phyloP scores from a whole-genome alignment of 2,888 invertebrate genomes.

The Adela reaumurella region DNA sequence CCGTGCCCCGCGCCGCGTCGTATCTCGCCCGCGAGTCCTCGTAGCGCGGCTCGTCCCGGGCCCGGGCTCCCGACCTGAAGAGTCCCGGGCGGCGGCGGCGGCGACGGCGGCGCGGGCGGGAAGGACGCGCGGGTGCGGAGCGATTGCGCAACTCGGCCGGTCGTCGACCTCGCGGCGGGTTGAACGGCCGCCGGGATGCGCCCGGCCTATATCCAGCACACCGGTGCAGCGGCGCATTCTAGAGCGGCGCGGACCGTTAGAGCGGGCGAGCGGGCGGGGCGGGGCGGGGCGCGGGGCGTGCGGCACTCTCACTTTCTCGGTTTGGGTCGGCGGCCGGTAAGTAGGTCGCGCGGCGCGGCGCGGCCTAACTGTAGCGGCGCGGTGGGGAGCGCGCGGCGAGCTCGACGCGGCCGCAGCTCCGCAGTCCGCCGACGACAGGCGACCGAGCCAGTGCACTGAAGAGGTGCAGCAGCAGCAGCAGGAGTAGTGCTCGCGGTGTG shows the following conservation, averaged over 20 bases:
- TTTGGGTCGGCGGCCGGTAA: slow-evolving; percentile 72
- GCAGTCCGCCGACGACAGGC: slow-evolving; percentile 57
- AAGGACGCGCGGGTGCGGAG: slow-evolving; percentile 7
- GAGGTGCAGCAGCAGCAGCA: neutral
- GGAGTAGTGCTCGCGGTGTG: neutral
- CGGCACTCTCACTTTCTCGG: slow-evolving; percentile 58
- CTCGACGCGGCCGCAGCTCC: slow-evolving; percentile 40
- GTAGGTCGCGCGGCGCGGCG: slow-evolving; percentile 76
- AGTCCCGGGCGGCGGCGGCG: slow-evolving; percentile 20
- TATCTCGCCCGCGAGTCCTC: slow-evolving; percentile 5
- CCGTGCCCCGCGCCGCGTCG: slow-evolving; percentile 3
- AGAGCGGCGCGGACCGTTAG: slow-evolving; percentile 55
- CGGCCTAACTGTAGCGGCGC: slow-evolving; percentile 61
- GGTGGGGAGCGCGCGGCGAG: slow-evolving; percentile 48
- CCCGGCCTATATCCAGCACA: slow-evolving; percentile 57
- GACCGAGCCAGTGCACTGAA: slow-evolving; percentile 51
- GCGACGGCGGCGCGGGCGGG: slow-evolving; percentile 18
- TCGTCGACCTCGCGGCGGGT: slow-evolving; percentile 41
- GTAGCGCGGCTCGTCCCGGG: slow-evolving; percentile 16
- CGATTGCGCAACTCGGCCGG: slow-evolving; percentile 44
- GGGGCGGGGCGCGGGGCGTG: slow-evolving; percentile 28
- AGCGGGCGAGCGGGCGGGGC: slow-evolving; percentile 8
- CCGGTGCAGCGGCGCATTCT: slow-evolving; percentile 54
- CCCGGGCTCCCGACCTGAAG: slow-evolving; percentile 35
- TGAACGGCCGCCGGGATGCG: slow-evolving; percentile 54